Evolutionary conservation across 2,113 vertebrate genomes (phyloP), one percentile per base, ranked within the genome.

Genomic region (Ancistrus triradiatus): DNA sequence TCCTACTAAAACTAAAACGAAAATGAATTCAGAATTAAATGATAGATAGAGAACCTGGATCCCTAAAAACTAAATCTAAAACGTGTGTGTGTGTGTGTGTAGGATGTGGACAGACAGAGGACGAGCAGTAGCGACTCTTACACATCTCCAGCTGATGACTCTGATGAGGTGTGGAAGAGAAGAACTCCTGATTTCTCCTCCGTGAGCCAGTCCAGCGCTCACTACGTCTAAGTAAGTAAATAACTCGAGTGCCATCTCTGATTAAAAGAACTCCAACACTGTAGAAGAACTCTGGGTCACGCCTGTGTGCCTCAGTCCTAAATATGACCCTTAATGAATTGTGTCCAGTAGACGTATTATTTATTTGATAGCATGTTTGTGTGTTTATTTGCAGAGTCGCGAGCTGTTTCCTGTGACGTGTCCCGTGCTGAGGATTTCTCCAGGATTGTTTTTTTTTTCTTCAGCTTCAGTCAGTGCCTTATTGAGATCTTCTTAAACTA

Each of bases 101-200:
- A 87, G 86, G 80, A 70, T 8, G 31, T 61, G 55, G 78, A 80
- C 37, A 55, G 27, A 22, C 21, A 59, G 63, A 69, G 7, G 21
- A 35, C 28, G 76, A 74, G 57, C 37, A 40, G 37, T 40, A 35
- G 68, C 35, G 70, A 67, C 61, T 73, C 50, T 17, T 37, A 22
- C 48, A 66, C 50, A 74, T 44, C 70, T 47, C 53, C 47, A 44
- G 68, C 66, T 27, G 21, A 47, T 1, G 18, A 27, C 22, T 11
- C 6, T 7, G 51, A 68, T 31, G 69, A 52, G n/a, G 69, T 62
- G 42, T 71, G 48, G 69, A 74, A 78, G 11, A 62, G 57, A 35
- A 66, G 51, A 57, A 66, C 51, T 47, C 63, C 47, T 13, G 38
- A 66, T n/a, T 43, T 50, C 4, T 48, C 69, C 72, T 74, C 76